Percentiles rank a stretch among this genome's conserved stretches.
Evolutionary conservation across 2,797 vertebrate genomes (phyloP).

Genomic region (Labeo calbasu): DNA sequence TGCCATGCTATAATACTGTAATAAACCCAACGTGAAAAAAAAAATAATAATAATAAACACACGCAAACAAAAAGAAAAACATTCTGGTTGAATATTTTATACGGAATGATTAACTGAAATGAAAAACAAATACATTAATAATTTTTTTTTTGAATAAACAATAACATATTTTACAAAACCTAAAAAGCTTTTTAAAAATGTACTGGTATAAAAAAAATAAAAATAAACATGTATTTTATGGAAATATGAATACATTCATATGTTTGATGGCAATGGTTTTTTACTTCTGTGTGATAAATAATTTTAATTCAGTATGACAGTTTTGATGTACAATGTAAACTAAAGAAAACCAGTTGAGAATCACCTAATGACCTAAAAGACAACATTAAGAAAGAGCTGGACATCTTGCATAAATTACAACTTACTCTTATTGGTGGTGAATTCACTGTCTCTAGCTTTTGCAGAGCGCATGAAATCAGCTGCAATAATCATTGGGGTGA

Average conservation of each 20-base stretch:
- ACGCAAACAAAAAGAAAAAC: not conserved
- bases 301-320: not conserved
- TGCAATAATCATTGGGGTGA: slow-evolving; percentile 97
- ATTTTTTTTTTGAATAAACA: not conserved
- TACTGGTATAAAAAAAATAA: too few species aligned
- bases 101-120: too few species aligned
- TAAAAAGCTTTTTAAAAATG: too few species aligned
- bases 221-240: not conserved
- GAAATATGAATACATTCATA: not conserved
- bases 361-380: not conserved
- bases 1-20: not conserved
- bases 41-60: too few species aligned
- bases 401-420: not conserved
- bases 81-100: not conserved
- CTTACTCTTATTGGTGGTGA: slow-evolving; percentile 90
- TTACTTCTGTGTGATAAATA: too few species aligned
- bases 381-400: not conserved
- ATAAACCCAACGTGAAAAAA: not conserved
- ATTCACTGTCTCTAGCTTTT: slow-evolving; percentile 97
- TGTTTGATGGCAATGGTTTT: not conserved
- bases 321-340: not conserved
- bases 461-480: slow-evolving; percentile 91
- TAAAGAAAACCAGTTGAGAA: not conserved
- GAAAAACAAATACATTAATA: not conserved
- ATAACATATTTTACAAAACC: not conserved